Evolutionary conservation across 2,113 vertebrate genomes (phyloP).

Genomic region (Salvator merianae): DNA sequence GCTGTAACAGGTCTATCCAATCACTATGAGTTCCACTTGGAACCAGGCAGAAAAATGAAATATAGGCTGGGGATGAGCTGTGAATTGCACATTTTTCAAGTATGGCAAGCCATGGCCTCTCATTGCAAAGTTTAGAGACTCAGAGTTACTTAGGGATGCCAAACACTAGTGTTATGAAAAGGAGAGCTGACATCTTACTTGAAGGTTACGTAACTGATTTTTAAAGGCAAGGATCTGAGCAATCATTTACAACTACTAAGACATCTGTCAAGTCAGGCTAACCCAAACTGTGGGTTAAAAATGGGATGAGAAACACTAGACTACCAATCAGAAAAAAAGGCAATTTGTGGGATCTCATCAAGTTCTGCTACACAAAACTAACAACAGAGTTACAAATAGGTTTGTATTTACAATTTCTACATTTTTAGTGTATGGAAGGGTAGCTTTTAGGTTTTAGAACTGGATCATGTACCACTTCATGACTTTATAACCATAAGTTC

Average conservation of each 20-base stretch:
- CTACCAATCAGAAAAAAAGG: not conserved
- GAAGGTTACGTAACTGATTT: not conserved
- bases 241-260: too few relatives aligned
- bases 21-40: too few relatives aligned
- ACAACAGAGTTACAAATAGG: not conserved
- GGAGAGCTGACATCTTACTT: not conserved
- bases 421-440: too few relatives aligned
- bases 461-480: too few relatives aligned
- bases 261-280: too few relatives aligned
- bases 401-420: too few relatives aligned
- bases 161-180: not conserved
- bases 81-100: not conserved
- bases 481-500: too few relatives aligned
- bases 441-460: too few relatives aligned
- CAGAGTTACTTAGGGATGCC: not conserved
- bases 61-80: not conserved
- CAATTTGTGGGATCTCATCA: not conserved
- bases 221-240: too few relatives aligned
- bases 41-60: not conserved
- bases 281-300: too few relatives aligned
- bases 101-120: not conserved
- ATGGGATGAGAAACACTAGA: too few relatives aligned
- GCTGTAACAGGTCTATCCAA: not conserved
- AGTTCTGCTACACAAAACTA: not conserved
- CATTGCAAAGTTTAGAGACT: not conserved